phyloP scores from a whole-genome alignment of 2,113 vertebrate species.

The Pelusios castaneus region DNA sequence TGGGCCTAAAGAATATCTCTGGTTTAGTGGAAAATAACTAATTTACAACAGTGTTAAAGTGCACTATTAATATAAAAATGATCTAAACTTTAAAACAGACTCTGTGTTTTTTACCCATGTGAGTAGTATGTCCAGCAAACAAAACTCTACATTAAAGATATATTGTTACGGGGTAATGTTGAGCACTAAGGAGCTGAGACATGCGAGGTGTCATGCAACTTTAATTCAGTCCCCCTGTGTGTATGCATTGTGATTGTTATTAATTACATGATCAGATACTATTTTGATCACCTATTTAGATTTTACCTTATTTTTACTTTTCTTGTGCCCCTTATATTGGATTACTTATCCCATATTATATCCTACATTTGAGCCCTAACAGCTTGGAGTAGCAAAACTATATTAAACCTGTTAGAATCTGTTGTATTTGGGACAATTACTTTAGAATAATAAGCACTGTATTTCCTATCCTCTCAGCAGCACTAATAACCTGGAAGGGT shows the following conservation, averaged over 20 bases:
- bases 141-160: neutral
- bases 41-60: neutral
- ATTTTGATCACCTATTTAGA: neutral
- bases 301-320: neutral
- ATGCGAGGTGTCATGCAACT: neutral
- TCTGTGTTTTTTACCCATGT: neutral
- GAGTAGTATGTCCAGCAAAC: neutral
- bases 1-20: neutral
- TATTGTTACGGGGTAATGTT: neutral
- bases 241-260: neutral
- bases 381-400: neutral
- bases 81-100: neutral
- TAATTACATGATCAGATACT: no score
- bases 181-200: neutral
- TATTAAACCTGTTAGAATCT: neutral
- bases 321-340: neutral
- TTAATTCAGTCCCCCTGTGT: neutral
- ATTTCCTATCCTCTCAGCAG: neutral
- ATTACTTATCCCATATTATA: neutral
- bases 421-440: neutral
- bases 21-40: neutral
- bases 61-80: neutral
- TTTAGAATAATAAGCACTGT: neutral
- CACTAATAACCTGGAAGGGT: neutral
- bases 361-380: neutral